Conservation (phyloP, 1,140 invertebrate genomes). For the Pemphigus obesinymphae region DNA sequence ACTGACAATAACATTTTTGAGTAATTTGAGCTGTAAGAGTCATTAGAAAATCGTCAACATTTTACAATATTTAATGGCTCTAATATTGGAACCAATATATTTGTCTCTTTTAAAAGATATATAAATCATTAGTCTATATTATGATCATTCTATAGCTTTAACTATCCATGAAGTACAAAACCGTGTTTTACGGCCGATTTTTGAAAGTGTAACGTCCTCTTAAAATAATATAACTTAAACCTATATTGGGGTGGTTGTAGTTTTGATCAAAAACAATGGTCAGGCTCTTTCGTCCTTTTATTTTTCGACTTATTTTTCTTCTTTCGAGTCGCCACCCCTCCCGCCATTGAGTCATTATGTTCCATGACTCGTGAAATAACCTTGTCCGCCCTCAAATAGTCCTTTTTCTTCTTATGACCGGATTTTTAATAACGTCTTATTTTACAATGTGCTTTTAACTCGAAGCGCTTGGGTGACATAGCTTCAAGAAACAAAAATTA, state of each 20-base stretch:
- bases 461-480: background rate
- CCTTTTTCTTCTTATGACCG: background rate
- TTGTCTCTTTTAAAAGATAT: too few species aligned
- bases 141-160: too few species aligned
- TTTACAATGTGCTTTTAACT: slow-evolving; percentile 12
- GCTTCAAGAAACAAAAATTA: background rate
- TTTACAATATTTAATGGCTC: too few species aligned
- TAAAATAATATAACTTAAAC: background rate
- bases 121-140: too few species aligned
- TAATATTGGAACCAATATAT: too few species aligned
- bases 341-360: slow-evolving; percentile 26
- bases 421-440: slow-evolving; percentile 23
- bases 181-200: too few species aligned
- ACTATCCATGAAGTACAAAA: too few species aligned
- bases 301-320: background rate
- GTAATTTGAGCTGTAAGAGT: too few species aligned
- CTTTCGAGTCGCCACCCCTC: background rate
- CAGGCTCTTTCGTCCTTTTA: background rate
- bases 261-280: slow-evolving; percentile 2
- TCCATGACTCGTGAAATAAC: slow-evolving; percentile 37
- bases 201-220: too few species aligned
- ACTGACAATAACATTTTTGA: too few species aligned
- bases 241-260: background rate
- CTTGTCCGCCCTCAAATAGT: slow-evolving; percentile 5
- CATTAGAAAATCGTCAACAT: too few species aligned